A percentile compares a stretch with the other conserved stretches of the same genome.
These are phyloP conservation scores for Crioceris asparagi DNA, from an alignment of 2,888 invertebrate species.

Conservation along the genomic window DNA sequence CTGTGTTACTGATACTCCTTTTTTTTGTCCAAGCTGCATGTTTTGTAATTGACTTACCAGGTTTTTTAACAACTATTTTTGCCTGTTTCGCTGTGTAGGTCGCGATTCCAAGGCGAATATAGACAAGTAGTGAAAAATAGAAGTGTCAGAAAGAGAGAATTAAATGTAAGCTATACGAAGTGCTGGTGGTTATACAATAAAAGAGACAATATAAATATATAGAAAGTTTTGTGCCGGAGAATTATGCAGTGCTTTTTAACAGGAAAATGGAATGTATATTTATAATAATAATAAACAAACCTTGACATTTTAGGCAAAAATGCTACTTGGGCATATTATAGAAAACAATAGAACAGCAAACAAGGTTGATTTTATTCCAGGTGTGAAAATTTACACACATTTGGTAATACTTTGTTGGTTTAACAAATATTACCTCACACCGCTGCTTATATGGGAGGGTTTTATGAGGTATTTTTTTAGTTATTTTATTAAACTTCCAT, in stretches of 20 bases:
- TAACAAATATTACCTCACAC: too few relatives aligned
- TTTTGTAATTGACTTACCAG: constrained; percentile 41
- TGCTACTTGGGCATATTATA: constrained; percentile 34
- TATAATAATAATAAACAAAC: constrained; percentile 9
- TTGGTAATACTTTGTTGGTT: too few relatives aligned
- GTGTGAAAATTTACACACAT: too few relatives aligned
- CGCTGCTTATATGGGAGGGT: too few relatives aligned
- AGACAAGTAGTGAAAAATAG: constrained; percentile 43
- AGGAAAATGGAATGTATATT: constrained; percentile 17
- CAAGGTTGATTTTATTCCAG: too few relatives aligned
- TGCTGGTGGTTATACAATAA: constrained; percentile 11
- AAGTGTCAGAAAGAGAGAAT: constrained; percentile 42
- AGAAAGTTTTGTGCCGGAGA: constrained; percentile 30
- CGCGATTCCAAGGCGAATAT: constrained; percentile 41
- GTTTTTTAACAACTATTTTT: constrained; percentile 41
- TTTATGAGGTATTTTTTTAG: too few relatives aligned
- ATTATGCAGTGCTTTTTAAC: constrained; percentile 35
- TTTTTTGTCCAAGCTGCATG: constrained; percentile 38
- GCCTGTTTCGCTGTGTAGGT: constrained; percentile 42
- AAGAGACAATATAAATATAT: constrained; percentile 8
- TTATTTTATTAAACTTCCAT: too few relatives aligned
- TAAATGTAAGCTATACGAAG: constrained; percentile 38
- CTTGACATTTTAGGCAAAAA: constrained; percentile 21
- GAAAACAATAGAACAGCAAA: constrained; percentile 21
- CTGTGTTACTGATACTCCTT: constrained; percentile 27